These are phyloP conservation scores for Pangasius macronema DNA, from an alignment of 2,797 vertebrate genomes.

Conservation along the genomic window DNA sequence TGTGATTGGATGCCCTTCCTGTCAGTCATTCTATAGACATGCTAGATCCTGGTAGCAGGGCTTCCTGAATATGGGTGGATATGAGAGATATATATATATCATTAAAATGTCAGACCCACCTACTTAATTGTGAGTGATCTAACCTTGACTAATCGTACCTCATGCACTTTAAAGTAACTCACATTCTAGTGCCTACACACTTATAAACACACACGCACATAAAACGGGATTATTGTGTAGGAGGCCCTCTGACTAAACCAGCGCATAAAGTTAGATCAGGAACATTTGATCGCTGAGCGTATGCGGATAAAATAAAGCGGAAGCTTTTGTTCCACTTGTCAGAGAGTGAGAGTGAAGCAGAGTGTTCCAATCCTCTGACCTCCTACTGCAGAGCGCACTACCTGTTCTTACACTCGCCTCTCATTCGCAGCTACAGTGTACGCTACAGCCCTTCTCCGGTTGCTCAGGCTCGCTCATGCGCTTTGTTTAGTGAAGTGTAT, in stretches of 20 bases:
- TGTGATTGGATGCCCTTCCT: neutral
- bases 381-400: slow-evolving; percentile 2
- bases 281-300: neutral
- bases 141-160: neutral
- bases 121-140: neutral
- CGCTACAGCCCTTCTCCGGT: slow-evolving; percentile 38
- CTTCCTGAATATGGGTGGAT: neutral
- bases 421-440: slow-evolving; percentile 29
- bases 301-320: neutral
- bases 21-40: neutral
- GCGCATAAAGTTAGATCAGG: slow-evolving; percentile 2
- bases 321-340: slow-evolving; percentile 25
- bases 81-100: neutral
- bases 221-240: slow-evolving; percentile 14
- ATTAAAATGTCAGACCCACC: slow-evolving; percentile 13
- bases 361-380: neutral
- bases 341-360: neutral
- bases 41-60: neutral
- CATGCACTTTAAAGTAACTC: neutral
- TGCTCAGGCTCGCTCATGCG: slow-evolving; percentile 18
- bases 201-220: neutral
- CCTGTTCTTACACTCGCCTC: neutral
- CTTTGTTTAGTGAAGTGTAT: slow-evolving; percentile 40
- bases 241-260: slow-evolving; percentile 16
- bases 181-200: slow-evolving; percentile 3